These are phyloP conservation scores for Orthosia gothica DNA, from an alignment of 2,888 invertebrate genomes.

Conservation along the genomic window DNA sequence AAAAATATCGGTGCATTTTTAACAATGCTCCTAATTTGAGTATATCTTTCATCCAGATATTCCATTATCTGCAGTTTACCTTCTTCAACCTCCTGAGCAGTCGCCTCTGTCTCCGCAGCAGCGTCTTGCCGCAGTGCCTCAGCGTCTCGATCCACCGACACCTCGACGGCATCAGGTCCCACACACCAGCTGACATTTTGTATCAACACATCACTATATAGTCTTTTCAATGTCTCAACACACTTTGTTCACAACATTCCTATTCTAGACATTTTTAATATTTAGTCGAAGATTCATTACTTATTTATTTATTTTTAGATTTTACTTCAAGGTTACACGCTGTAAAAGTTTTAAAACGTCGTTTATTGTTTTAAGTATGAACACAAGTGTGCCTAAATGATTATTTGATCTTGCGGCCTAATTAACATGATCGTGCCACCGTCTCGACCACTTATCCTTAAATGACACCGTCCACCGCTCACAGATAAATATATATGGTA, in stretches of 20 bases:
- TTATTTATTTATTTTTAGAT: conserved; percentile 7
- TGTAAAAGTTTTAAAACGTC: background rate
- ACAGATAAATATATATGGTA: conserved; percentile 52
- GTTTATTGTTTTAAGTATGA: background rate
- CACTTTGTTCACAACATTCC: conserved; percentile 29
- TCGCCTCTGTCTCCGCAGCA: conserved; percentile 86
- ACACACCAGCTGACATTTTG: conserved; percentile 82
- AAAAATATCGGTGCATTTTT: background rate
- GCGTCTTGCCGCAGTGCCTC: conserved; percentile 88
- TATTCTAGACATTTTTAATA: conserved; percentile 10
- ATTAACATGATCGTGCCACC: conserved; percentile 29
- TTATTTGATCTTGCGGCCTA: background rate
- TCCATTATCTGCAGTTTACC: conserved; percentile 74
- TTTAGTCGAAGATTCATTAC: conserved; percentile 12
- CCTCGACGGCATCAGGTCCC: conserved; percentile 87
- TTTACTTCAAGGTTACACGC: conserved; percentile 36
- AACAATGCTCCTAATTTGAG: background rate
- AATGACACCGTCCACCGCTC: conserved; percentile 53
- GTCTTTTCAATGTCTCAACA: conserved; percentile 32
- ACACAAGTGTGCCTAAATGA: background rate
- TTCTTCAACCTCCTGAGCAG: conserved; percentile 88
- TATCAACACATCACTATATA: conserved; percentile 73
- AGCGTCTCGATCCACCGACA: conserved; percentile 88
- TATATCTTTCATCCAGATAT: background rate
- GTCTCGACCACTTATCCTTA: conserved; percentile 32